A percentile compares a stretch with the other conserved stretches of the same genome.
Conservation (phyloP, 2,888 invertebrate genomes). For the Euclidia mi region DNA sequence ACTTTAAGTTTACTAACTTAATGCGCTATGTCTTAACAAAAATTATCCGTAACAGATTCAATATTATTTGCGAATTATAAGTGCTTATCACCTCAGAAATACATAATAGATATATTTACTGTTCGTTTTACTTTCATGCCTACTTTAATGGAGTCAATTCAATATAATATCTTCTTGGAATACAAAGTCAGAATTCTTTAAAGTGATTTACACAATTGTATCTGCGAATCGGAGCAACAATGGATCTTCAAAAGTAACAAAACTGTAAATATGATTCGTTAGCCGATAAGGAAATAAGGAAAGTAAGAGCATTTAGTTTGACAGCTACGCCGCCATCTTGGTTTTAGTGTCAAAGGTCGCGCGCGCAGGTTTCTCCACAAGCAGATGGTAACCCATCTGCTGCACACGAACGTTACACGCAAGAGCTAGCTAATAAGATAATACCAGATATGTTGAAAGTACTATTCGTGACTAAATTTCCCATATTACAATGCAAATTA, state of each 20-base stretch:
- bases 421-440: slow-evolving; percentile 68
- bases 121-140: not conserved
- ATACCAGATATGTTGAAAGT: slow-evolving; percentile 61
- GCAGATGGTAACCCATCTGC: slow-evolving; percentile 79
- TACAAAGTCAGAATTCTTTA: slow-evolving; percentile 67
- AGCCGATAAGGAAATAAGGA: slow-evolving; percentile 82
- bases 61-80: slow-evolving; percentile 33
- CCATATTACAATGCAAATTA: slow-evolving; percentile 40
- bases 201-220: slow-evolving; percentile 67
- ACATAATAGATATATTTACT: no score
- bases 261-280: slow-evolving; percentile 76
- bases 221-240: slow-evolving; percentile 67
- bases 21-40: slow-evolving; percentile 60
- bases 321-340: slow-evolving; percentile 82
- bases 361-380: slow-evolving; percentile 78
- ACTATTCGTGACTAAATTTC: slow-evolving; percentile 52
- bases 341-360: slow-evolving; percentile 82
- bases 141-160: slow-evolving; percentile 30
- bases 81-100: slow-evolving; percentile 27
- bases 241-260: slow-evolving; percentile 62
- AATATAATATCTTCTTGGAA: slow-evolving; percentile 59
- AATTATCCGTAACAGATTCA: slow-evolving; percentile 54
- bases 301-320: slow-evolving; percentile 84
- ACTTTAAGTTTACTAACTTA: slow-evolving; percentile 69
- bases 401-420: slow-evolving; percentile 64